These are phyloP conservation scores for Megathymus violae DNA, from an alignment of 1,140 invertebrate genomes.

Conservation along the genomic window DNA sequence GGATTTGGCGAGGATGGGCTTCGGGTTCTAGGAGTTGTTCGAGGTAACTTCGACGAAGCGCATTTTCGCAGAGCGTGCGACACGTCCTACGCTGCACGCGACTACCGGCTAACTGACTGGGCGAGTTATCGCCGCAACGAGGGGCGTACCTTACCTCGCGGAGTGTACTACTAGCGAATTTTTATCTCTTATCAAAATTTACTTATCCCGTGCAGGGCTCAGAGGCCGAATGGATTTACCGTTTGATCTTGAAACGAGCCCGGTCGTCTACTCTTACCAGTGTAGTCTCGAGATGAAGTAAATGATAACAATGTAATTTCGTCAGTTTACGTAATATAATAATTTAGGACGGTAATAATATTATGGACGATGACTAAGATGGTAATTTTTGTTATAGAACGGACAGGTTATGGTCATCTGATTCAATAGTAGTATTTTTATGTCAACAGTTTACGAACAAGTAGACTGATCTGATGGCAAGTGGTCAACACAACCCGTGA, in stretches of 20 bases:
- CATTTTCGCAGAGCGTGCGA: constrained; percentile 35
- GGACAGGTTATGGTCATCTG: too few relatives aligned
- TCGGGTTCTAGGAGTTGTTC: constrained; percentile 38
- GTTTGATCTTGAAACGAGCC: constrained; percentile 21
- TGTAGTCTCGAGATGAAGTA: constrained; percentile 5
- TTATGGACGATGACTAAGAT: too few relatives aligned
- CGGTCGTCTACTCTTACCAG: constrained; percentile 16
- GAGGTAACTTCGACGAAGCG: constrained; percentile 18
- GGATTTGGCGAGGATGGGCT: constrained; percentile 41
- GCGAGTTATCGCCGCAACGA: constrained; percentile 22
- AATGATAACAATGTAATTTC: too few relatives aligned
- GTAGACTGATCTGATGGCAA: too few relatives aligned
- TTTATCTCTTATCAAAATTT: constrained; percentile 64
- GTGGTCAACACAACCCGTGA: too few relatives aligned
- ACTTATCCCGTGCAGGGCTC: constrained; percentile 42
- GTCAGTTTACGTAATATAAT: too few relatives aligned
- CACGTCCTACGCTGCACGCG: constrained; percentile 41
- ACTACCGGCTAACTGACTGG: constrained; percentile 47
- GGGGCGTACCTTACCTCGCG: constrained; percentile 36
- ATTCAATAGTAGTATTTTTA: too few relatives aligned
- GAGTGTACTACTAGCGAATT: constrained; percentile 40
- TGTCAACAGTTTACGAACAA: too few relatives aligned
- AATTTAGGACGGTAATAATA: too few relatives aligned
- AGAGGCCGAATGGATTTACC: constrained; percentile 38
- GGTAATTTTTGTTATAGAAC: too few relatives aligned